Conservation (phyloP, 1,140 invertebrate genomes). For the Pseudomyrmex sp. region DNA sequence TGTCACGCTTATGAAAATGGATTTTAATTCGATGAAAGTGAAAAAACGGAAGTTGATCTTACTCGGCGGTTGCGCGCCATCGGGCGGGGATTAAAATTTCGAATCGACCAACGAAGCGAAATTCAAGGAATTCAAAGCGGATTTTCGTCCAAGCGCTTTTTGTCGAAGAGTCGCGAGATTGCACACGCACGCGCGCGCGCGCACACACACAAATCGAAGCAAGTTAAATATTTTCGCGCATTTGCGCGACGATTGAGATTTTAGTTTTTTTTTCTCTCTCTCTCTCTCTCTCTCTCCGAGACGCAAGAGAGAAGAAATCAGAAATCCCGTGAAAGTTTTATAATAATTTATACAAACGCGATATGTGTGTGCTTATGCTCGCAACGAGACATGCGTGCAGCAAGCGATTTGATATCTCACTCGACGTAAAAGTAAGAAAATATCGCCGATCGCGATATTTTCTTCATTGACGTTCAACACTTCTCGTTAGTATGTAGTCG, state of each 20-base stretch:
- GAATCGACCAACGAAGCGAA: constrained; percentile 4
- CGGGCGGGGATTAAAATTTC: constrained; percentile 49
- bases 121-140: constrained; percentile 5
- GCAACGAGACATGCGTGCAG: no score
- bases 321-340: background rate
- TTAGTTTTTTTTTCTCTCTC: background rate
- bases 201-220: no score
- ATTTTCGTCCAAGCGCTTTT: background rate
- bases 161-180: constrained; percentile 14
- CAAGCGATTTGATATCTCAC: background rate
- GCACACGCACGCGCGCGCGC: background rate
- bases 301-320: background rate
- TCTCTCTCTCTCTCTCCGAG: no score
- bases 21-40: constrained; percentile 71
- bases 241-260: constrained; percentile 6
- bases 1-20: constrained; percentile 65
- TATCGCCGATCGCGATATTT: background rate
- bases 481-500: background rate
- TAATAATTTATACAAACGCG: no score
- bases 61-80: constrained; percentile 23
- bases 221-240: constrained; percentile 32
- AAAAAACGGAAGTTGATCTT: constrained; percentile 62
- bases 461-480: background rate
- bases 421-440: background rate
- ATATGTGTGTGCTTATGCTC: no score